These are phyloP conservation scores for Drosophila kanekoi DNA, from an alignment of 2,888 invertebrate species.

Conservation along the genomic window DNA sequence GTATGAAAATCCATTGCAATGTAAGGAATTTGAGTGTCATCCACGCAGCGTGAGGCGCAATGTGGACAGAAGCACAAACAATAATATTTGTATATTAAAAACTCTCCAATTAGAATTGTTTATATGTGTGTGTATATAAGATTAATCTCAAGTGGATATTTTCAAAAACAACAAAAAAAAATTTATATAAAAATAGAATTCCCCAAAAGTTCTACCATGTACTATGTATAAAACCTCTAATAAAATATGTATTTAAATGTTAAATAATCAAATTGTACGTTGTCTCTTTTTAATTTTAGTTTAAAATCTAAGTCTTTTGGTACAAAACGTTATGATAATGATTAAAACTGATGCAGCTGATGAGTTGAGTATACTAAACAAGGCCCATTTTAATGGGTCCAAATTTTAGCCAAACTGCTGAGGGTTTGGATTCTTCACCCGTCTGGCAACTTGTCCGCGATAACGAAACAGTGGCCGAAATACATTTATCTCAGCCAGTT, in stretches of 20 bases:
- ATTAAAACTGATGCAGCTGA: slow-evolving; percentile 8
- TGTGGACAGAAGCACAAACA: slow-evolving; percentile 51
- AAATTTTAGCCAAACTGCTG: slow-evolving; percentile 55
- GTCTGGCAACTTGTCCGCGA: slow-evolving; percentile 76
- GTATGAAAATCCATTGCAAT: slow-evolving; percentile 64
- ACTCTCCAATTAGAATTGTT: slow-evolving; percentile 31
- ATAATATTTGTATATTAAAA: slow-evolving; percentile 53
- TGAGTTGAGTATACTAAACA: slow-evolving; percentile 15
- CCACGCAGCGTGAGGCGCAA: slow-evolving; percentile 30
- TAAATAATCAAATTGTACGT: slow-evolving; percentile 48
- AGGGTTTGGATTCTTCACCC: slow-evolving; percentile 51
- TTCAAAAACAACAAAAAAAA: slow-evolving; percentile 19
- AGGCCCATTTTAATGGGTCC: neutral
- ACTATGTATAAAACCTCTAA: slow-evolving; percentile 39
- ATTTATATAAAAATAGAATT: slow-evolving; percentile 8
- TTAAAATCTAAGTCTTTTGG: slow-evolving; percentile 45
- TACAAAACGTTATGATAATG: slow-evolving; percentile 49
- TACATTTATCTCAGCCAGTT: slow-evolving; percentile 83
- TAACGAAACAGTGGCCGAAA: slow-evolving; percentile 84
- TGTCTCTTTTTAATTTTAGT: slow-evolving; percentile 18
- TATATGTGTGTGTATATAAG: slow-evolving; percentile 60
- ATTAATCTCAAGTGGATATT: slow-evolving; percentile 53
- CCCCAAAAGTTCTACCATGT: slow-evolving; percentile 22
- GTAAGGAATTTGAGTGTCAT: slow-evolving; percentile 72
- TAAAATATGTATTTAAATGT: slow-evolving; percentile 66